Evolutionary conservation across 2,113 vertebrate species (phyloP).

Genomic region (Sylvia atricapilla): DNA sequence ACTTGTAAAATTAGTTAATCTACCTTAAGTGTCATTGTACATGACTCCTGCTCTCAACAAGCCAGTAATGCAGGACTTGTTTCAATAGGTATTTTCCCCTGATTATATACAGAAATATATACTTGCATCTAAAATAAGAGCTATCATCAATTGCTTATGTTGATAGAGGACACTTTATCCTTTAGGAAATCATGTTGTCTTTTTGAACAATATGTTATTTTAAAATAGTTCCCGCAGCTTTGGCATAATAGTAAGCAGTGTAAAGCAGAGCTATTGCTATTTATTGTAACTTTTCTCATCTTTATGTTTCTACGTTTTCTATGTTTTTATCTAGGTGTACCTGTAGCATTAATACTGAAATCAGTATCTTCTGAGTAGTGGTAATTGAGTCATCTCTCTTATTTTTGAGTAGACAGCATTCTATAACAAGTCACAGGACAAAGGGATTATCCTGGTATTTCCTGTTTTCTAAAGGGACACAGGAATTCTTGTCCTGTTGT

Average conservation of each 20-base stretch:
- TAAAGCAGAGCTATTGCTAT: background rate
- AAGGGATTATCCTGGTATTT: background rate
- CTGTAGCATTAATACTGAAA: background rate
- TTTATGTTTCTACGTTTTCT: background rate
- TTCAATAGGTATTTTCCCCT: background rate
- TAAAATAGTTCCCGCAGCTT: background rate
- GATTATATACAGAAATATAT: background rate
- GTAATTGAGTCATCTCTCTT: background rate
- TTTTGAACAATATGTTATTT: background rate
- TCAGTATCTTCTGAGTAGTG: background rate
- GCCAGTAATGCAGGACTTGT: background rate
- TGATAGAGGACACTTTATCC: background rate
- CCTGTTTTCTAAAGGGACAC: background rate
- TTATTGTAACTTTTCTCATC: background rate
- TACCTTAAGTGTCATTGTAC: background rate
- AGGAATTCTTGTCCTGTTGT: background rate
- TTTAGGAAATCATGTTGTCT: background rate
- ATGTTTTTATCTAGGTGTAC: background rate
- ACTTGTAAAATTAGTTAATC: background rate
- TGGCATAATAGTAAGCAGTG: background rate
- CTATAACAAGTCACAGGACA: background rate
- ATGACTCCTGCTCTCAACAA: background rate
- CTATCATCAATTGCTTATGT: background rate
- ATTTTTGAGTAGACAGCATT: background rate
- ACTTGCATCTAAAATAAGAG: background rate